Evolutionary conservation across 1,140 invertebrate species (phyloP).

Genomic region (Drosophila nasuta): DNA sequence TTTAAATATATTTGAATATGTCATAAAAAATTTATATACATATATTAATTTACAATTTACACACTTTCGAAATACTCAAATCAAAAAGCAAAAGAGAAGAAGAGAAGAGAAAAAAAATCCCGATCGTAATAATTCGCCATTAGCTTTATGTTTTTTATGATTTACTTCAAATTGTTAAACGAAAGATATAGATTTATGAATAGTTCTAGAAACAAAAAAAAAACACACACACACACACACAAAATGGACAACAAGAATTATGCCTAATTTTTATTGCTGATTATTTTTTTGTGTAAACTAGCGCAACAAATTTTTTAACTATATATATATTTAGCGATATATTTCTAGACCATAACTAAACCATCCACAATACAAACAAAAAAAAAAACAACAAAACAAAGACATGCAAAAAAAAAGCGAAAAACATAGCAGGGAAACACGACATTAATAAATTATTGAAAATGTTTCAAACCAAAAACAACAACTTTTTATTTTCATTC

Average conservation of each 20-base stretch:
- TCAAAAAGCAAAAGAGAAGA: conserved; percentile 14
- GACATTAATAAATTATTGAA: conserved; percentile 64
- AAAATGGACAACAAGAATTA: background rate
- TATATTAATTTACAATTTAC: conserved; percentile 19
- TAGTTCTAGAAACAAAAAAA: too few species aligned
- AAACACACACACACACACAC: too few species aligned
- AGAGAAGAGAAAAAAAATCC: too few species aligned
- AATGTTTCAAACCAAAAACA: conserved; percentile 67
- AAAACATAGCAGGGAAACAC: conserved; percentile 24
- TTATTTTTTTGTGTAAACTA: conserved; percentile 32
- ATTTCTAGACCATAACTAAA: conserved; percentile 22
- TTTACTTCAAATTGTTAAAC: conserved; percentile 15
- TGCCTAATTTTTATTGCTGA: conserved; percentile 21
- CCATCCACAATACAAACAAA: conserved; percentile 12
- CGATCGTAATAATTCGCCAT: conserved; percentile 22
- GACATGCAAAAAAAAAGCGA: conserved; percentile 16
- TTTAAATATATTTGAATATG: conserved; percentile 15
- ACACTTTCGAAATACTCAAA: conserved; percentile 45
- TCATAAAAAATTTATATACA: conserved; percentile 7
- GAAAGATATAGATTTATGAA: background rate
- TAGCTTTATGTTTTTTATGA: conserved; percentile 37
- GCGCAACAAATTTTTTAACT: conserved; percentile 44
- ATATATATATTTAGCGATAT: conserved; percentile 29
- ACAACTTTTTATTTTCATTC: conserved; percentile 28
- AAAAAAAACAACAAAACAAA: conserved; percentile 11